Conservation (phyloP, 2,888 invertebrate species). For the Saturnia japonica region DNA sequence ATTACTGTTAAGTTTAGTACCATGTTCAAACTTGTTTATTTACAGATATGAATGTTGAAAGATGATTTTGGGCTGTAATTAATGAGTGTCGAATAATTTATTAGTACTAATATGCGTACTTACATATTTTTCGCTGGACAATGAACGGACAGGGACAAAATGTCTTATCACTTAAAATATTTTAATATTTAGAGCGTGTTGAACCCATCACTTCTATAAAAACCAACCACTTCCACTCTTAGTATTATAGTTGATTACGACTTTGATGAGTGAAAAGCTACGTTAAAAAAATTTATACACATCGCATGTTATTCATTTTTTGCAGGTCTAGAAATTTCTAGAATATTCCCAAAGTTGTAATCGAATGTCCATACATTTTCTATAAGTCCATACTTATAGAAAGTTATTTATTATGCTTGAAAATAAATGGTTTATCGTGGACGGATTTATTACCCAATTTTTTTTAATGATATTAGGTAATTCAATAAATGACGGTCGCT, state of each 20-base stretch:
- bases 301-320: too few relatives aligned
- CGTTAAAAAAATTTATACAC: too few relatives aligned
- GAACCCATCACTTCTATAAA: background rate
- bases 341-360: background rate
- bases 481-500: slow-evolving; percentile 46
- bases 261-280: too few relatives aligned
- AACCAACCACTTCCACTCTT: background rate
- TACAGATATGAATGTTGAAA: background rate
- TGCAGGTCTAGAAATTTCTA: too few relatives aligned
- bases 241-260: too few relatives aligned
- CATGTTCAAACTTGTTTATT: background rate
- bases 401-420: too few relatives aligned
- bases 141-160: background rate
- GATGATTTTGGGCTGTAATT: background rate
- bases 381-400: too few relatives aligned
- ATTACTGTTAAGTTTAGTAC: background rate
- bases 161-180: background rate
- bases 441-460: too few relatives aligned
- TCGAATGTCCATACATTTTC: background rate
- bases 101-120: background rate
- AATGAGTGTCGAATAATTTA: background rate
- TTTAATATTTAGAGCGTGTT: background rate
- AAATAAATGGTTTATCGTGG: too few relatives aligned
- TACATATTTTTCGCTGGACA: background rate
- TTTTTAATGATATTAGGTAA: too few relatives aligned